Evolutionary conservation across 2,888 invertebrate species (phyloP).

Genomic region (Cataglyphis livida): DNA sequence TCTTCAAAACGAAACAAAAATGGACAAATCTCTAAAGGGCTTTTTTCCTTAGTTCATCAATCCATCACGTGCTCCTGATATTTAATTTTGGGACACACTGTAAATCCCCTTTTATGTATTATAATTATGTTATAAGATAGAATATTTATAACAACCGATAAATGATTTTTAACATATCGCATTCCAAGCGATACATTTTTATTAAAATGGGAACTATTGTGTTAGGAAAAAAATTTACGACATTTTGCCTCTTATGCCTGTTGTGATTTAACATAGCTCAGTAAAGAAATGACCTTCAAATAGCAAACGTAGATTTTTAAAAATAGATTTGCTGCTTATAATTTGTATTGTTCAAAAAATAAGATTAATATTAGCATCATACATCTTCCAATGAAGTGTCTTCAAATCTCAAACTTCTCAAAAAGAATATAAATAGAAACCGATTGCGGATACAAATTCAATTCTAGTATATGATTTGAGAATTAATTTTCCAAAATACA

Average conservation of each 20-base stretch:
- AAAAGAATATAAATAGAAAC: neutral
- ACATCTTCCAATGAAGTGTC: neutral
- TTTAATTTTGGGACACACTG: too few relatives aligned
- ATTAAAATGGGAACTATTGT: neutral
- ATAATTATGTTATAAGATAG: constrained; percentile 12
- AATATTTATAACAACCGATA: constrained; percentile 8
- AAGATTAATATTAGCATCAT: neutral
- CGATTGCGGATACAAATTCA: neutral
- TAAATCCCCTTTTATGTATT: neutral
- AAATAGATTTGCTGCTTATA: neutral
- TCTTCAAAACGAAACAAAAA: too few relatives aligned
- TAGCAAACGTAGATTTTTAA: neutral
- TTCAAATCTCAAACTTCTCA: neutral
- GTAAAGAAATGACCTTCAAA: neutral
- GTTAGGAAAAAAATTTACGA: neutral
- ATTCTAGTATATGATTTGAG: neutral
- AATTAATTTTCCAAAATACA: neutral
- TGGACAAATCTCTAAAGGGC: too few relatives aligned
- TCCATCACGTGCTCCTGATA: too few relatives aligned
- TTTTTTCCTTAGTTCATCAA: too few relatives aligned
- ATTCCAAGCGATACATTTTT: neutral
- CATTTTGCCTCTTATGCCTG: neutral
- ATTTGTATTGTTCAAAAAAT: neutral
- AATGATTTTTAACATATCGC: neutral
- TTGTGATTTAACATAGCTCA: neutral